A percentile compares a stretch with the other conserved stretches of the same genome.
Evolutionary conservation across 2,888 invertebrate genomes (phyloP).

Genomic region (Xestoiulus laeticollis): DNA sequence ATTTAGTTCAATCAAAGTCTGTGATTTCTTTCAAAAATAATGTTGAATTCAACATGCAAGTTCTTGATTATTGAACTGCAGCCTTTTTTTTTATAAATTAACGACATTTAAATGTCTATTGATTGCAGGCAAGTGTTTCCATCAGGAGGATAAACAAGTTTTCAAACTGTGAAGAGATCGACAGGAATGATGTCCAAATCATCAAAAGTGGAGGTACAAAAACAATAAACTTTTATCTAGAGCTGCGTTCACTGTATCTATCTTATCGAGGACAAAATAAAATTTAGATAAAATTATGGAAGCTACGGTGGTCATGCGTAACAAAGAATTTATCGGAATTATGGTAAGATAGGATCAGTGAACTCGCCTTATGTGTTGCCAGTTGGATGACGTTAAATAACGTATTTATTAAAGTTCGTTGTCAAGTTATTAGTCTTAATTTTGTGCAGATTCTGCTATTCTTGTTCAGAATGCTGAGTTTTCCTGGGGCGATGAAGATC

Average conservation of each 20-base stretch:
- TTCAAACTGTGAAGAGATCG: constrained; percentile 65
- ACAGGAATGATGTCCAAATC: constrained; percentile 56
- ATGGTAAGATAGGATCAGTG: too few relatives aligned
- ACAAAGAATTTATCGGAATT: too few relatives aligned
- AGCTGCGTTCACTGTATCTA: neutral
- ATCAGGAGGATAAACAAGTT: constrained; percentile 65
- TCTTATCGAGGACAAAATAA: too few relatives aligned
- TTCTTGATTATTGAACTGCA: too few relatives aligned
- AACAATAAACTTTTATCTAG: neutral
- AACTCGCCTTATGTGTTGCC: too few relatives aligned
- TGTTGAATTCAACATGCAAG: too few relatives aligned
- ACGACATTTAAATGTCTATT: neutral
- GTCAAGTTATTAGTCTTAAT: neutral
- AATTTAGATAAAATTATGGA: too few relatives aligned
- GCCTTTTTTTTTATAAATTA: neutral
- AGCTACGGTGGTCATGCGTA: too few relatives aligned
- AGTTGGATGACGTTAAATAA: neutral
- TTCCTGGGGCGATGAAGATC: constrained; percentile 77
- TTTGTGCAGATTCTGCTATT: constrained; percentile 73
- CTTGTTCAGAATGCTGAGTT: constrained; percentile 87
- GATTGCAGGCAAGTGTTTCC: constrained; percentile 63
- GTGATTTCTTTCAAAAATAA: too few relatives aligned
- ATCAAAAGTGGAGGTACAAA: constrained; percentile 38
- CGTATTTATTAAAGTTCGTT: neutral
- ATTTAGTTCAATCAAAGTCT: too few relatives aligned